These are phyloP conservation scores for Aegithalos caudatus DNA, from an alignment of 2,113 vertebrate species.

Conservation along the genomic window DNA sequence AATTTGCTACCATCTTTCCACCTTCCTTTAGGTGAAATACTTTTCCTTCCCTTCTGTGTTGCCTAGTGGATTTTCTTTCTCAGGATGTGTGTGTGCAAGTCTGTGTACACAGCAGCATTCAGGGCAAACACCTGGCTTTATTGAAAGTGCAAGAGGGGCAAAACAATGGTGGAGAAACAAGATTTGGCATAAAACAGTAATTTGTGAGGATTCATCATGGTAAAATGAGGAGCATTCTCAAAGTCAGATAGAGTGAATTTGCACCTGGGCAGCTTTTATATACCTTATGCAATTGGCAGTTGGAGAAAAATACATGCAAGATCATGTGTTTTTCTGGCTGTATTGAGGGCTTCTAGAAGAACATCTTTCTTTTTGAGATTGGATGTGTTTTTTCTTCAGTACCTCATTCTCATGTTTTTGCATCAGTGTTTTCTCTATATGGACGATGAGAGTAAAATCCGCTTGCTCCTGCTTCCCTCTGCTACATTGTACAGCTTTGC, in stretches of 20 bases:
- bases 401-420: background rate
- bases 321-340: background rate
- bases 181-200: background rate
- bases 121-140: background rate
- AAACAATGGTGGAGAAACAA: background rate
- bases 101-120: background rate
- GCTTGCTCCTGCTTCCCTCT: background rate
- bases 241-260: background rate
- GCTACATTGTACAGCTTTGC: background rate
- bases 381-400: background rate
- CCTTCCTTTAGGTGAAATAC: background rate
- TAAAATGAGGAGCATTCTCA: background rate
- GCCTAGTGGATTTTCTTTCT: background rate
- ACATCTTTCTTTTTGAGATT: background rate
- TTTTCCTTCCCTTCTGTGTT: background rate
- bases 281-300: background rate
- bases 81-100: background rate
- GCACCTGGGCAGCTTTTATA: background rate
- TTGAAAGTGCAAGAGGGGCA: background rate
- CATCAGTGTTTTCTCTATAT: background rate
- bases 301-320: background rate
- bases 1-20: background rate
- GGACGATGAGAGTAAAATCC: background rate
- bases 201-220: background rate
- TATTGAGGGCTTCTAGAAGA: background rate